Evolutionary conservation across 2,113 vertebrate genomes (phyloP).

Genomic region (Brachyhypopomus gauderio): DNA sequence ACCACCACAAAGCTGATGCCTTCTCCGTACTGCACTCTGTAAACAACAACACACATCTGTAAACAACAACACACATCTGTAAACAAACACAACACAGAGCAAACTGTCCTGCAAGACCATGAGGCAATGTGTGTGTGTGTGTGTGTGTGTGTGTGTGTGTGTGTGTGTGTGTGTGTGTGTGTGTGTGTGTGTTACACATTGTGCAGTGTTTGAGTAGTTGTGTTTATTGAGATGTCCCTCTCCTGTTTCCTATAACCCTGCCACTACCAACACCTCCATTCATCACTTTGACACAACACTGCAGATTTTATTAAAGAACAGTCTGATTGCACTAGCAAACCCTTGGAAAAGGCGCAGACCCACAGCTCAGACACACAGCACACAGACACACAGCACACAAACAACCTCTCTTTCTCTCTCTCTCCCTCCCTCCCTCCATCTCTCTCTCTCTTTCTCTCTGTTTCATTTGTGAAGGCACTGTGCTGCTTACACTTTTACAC

Average conservation of each 20-base stretch:
- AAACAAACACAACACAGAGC: background rate
- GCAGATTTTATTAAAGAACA: constrained; percentile 36
- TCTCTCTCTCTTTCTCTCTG: background rate
- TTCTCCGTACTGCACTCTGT: constrained; percentile 86
- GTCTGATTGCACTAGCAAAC: background rate
- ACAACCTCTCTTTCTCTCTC: background rate
- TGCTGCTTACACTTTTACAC: background rate
- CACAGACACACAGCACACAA: background rate
- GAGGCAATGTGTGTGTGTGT: background rate
- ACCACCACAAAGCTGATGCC: constrained; percentile 85
- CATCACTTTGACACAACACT: constrained; percentile 30
- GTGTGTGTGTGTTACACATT: background rate
- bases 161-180: background rate
- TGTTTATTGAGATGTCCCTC: constrained; percentile 20
- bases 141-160: background rate
- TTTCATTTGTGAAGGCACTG: background rate
- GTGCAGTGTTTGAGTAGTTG: background rate
- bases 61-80: constrained; percentile 6
- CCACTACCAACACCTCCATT: constrained; percentile 17
- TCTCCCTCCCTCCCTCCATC: background rate
- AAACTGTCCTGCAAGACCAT: background rate
- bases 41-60: background rate
- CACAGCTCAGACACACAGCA: background rate
- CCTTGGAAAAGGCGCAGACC: constrained; percentile 9
- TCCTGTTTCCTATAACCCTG: constrained; percentile 9